Evolutionary conservation across 1,140 invertebrate genomes (phyloP), one percentile per base, ranked within the genome.

Genomic region (Trialeurodes vaporariorum): DNA sequence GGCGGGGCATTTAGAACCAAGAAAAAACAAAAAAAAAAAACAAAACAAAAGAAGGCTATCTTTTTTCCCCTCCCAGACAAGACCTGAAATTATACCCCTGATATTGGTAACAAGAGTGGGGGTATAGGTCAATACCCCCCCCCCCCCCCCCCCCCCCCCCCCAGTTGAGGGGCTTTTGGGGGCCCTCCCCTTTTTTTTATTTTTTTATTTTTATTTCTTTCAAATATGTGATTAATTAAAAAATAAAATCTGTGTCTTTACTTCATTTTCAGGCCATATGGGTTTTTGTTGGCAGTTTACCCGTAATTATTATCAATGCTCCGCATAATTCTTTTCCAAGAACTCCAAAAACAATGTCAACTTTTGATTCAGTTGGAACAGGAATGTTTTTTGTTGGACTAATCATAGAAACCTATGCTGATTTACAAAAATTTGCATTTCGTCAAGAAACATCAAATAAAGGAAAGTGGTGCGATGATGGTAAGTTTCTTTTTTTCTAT

Each of bases 201-300:
- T 26, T 65, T 13, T 63, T 12, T n/a, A 9, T 63, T 27, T 23
- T 49, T 34, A 24, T 13, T 2, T 25, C 26, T 64, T 64, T 64
- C 22, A 24, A 25, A 2, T 2, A 13, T 24, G 25, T 40, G 12
- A n/a, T 65, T 58, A 40, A 65, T 24, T 58, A 17, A 23, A 65
- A 1, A 25, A 49, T 59, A 24, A 26, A 25, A 59, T 64, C 63
- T 27, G 24, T 59, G 40, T 24, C 24, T 1, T 65, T 61, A 71
- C 67, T 62, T 64, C 1, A 25, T 27, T 67, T 26, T 25, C 22
- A 95, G 90, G 92, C 91, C 59, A 79, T 94, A 59, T 96, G 93
- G 93, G 92, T 94, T n/a, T 93, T 90, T 72, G 81, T 91, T 12
- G 92, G 95, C 1, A 94, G 92, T 79, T 79, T 96, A 66, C 92